Conservation (phyloP, 2,113 vertebrate genomes). For the Verasper variegatus region DNA sequence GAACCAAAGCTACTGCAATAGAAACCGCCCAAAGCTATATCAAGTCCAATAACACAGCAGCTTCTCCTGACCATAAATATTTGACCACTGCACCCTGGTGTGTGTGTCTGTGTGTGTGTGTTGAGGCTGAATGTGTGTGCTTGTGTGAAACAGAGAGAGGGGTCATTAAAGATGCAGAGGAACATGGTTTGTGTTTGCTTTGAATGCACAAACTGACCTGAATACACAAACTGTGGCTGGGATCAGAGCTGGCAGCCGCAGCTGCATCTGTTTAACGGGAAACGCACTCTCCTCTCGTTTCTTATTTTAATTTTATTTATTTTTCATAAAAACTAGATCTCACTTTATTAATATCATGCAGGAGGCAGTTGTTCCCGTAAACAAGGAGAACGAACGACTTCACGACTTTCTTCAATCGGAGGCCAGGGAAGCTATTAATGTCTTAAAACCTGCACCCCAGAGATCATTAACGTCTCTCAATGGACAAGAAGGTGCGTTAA, state of each 20-base stretch:
- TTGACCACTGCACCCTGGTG: conserved; percentile 55
- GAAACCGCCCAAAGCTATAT: conserved; percentile 64
- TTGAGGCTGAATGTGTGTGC: background rate
- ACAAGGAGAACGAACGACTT: background rate
- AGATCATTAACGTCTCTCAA: conserved; percentile 9
- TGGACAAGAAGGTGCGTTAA: conserved; percentile 2
- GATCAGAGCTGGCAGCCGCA: conserved; percentile 37
- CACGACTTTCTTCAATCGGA: background rate
- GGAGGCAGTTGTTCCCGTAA: background rate
- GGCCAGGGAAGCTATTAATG: background rate
- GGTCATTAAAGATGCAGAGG: conserved; percentile 70
- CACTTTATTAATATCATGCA: conserved; percentile 15
- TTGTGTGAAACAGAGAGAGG: background rate
- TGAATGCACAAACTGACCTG: conserved; percentile 72
- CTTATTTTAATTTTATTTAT: background rate
- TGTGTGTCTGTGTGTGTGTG: conserved; percentile 16
- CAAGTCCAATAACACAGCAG: conserved; percentile 64
- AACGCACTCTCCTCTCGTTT: background rate
- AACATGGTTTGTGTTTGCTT: conserved; percentile 70
- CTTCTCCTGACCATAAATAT: conserved; percentile 67
- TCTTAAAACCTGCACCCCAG: background rate
- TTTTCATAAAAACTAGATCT: conserved; percentile 9
- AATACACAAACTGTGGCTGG: conserved; percentile 52
- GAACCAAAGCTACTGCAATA: conserved; percentile 27
- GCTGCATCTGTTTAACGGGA: conserved; percentile 54